Evolutionary conservation across 2,888 invertebrate species (phyloP), one percentile per base, ranked within the genome.

Genomic region (Hydriomena furcata): DNA sequence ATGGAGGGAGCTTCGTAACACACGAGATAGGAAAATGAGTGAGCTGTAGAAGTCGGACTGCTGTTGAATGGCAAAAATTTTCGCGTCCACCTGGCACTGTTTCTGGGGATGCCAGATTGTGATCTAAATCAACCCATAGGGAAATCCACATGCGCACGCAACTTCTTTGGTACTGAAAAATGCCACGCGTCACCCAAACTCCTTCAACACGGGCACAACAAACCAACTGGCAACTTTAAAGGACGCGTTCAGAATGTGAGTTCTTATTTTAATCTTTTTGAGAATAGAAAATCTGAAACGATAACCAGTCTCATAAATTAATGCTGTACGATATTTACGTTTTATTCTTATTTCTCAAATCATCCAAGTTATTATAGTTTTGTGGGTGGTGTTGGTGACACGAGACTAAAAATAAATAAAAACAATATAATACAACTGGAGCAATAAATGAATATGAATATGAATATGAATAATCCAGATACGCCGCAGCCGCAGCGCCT

Each of bases 41-140:
- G 54, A 47, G 40, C 55, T 61, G 55, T 54, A 57, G 55, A 17
- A 41, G 48, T 55, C 55, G 45, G 54, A 49, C 57, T 52, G 42
- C 43, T 46, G 17, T 31, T 45, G 53, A 61, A 58, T 54, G 58
- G 55, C 60, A 55, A 52, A 59, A 44, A 47, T 37, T 52, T 23
- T 43, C 46, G 63, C 58, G 64, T 70, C 65, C 66, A 73, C 71
- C 72, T 79, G 77, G 75, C 77, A 76, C 51, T 30, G 28, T 24
- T 40, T 40, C 1, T n/a, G 13, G 42, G 28, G 49, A 24, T 47
- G 48, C 58, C 48, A 58, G 58, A 12, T n/a, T 5, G 1, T 21
- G 30, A 4, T 36, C 2, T 1, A 32, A 28, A 37, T 48, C 30
- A 5, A 6, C 31, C 28, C 34, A n/a, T 41, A 13, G 12, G 1